Evolutionary conservation across 2,888 invertebrate genomes (phyloP).

Genomic region (Parnassius smintheus): DNA sequence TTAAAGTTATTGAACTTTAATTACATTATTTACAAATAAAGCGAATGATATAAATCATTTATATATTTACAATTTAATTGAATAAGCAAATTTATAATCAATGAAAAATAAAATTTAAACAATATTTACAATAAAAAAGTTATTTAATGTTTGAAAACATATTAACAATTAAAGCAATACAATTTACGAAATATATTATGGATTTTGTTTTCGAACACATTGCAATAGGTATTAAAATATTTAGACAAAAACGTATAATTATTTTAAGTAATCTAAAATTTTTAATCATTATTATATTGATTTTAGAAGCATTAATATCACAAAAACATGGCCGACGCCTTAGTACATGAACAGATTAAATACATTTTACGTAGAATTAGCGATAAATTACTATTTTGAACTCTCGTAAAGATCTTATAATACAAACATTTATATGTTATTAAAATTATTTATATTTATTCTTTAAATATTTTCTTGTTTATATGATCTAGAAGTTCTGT

Average conservation of each 20-base stretch:
- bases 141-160: neutral
- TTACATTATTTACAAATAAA: conserved; percentile 26
- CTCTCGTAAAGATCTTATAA: conserved; percentile 4
- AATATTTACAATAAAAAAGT: conserved; percentile 22
- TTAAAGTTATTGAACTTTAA: conserved; percentile 7
- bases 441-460: neutral
- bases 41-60: conserved; percentile 7
- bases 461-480: neutral
- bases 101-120: conserved; percentile 6
- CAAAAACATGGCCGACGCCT: conserved; percentile 51
- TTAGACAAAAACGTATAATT: too few species aligned
- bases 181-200: too few species aligned
- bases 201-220: too few species aligned
- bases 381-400: conserved; percentile 15
- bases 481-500: conserved; percentile 5
- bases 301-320: conserved; percentile 47
- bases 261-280: conserved; percentile 7
- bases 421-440: neutral
- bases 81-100: conserved; percentile 7
- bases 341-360: conserved; percentile 8
- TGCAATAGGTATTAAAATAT: too few species aligned
- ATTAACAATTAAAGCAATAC: conserved; percentile 4
- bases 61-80: conserved; percentile 24
- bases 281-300: neutral
- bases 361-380: conserved; percentile 26